Evolutionary conservation across 2,888 invertebrate genomes (phyloP), one percentile per base, ranked within the genome.

Genomic region (Heliconius cydno): DNA sequence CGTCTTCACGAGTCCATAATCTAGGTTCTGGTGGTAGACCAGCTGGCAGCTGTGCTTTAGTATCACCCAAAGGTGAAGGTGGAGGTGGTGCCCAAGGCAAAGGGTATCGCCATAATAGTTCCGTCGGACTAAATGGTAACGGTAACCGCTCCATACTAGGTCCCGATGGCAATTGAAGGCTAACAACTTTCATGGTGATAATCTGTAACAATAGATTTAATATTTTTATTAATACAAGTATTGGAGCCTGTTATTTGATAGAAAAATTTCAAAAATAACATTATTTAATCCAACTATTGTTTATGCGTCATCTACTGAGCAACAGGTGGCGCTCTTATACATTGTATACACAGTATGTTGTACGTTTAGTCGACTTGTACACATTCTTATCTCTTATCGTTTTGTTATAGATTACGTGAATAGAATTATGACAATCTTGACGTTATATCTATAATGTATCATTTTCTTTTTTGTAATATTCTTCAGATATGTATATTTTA

Each of bases 1-100:
- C 98, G 90, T 98, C 98, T 85, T 98, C 98, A 85, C 98, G 96
- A 79, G 97, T 97, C 98, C 98, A 99, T 74, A 98, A 93, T 86
- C 98, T 96, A 13, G 98, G 98, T 95, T 99, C 98, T 86, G 97
- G 96, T 67, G 98, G 98, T 92, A 98, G 95, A 85, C 96, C 97
- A 66, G 97, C 96, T 46, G 98, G 98, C 86, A 98, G 94, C 90
- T 98, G 98, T 77, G 97, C 97, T 93, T 98, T 98, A 87, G 98
- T 96, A 88, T 98, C 98, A 81, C 97, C 96, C 82, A 97, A 95
- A 15, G 98, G 97, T 41, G 96, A 97, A 38, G 96, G 96, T 30
- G 95, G 96, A 81, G 96, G 96, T 72, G 96, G 96, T 81, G 97
- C 97, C 90, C 97, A 97, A 81, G 97, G 97, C 82, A 97, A 95